Base-by-base conservation (phyloP, 1,140 invertebrate species). In the Cotesia typhae region DNA sequence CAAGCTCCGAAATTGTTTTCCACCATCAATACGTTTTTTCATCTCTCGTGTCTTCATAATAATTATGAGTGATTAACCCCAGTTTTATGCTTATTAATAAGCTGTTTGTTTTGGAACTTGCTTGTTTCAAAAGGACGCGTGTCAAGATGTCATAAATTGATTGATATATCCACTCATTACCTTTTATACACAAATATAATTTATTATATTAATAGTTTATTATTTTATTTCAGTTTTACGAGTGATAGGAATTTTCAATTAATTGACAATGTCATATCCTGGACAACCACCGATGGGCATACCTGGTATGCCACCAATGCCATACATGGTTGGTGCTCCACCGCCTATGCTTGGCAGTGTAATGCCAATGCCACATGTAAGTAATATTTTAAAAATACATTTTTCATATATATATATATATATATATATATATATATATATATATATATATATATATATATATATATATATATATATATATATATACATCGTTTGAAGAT, bases 321-420 rank as follows among this genome's bases (percentile, higher is more conserved):
- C 85, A 71, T 87, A 87, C 53, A 87, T 87, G 85, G 84, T 87
- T 70, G 81, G 85, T 59, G 85, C 82, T 51, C 86, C 86, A 60
- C 86, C 86, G n/a, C 84, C 86, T 20, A 87, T 87, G 52, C 81
- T 87, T 41, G 84, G 85, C 36, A 83, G 86, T 67, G 85, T 87
- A 28, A 87, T 87, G 86, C 85, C 85, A 37, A 87, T 87, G 86
- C 76, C 85, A 37, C 86, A 87, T 77, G 86, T 87, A 80, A 80
- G 86, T 84, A 73, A 51, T 75, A 14, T 65, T 70, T 47, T 47
- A 47, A 47, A 47, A 47, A 47, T 47, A 47, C 41, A 47, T 47
- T 47, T 47, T 47, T 47, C 10, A 47, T 28, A 28, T 28, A 28
- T 28, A 28, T 70, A 14, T 72, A 67, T 51, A 35, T 38, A 61